Evolutionary conservation across 2,888 invertebrate species (phyloP).

Genomic region (Ornithoptera priamus): DNA sequence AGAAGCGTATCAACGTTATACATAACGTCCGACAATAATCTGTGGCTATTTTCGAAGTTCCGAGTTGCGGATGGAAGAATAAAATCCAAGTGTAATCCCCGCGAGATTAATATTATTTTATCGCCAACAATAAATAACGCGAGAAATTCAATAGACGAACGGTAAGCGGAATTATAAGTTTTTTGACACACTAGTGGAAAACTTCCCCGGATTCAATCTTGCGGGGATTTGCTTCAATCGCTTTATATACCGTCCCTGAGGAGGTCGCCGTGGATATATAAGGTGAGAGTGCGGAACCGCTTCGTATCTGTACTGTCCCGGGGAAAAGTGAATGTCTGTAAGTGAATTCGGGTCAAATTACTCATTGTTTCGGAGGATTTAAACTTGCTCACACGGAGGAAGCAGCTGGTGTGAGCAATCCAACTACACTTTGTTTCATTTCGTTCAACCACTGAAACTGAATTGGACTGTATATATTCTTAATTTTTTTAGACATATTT

Average conservation of each 20-base stretch:
- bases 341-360: slow-evolving; percentile 28
- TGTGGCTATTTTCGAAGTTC: slow-evolving; percentile 67
- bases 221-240: slow-evolving; percentile 63
- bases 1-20: slow-evolving; percentile 52
- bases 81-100: slow-evolving; percentile 74
- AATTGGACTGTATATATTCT: background rate
- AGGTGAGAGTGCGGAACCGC: slow-evolving; percentile 33
- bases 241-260: slow-evolving; percentile 49
- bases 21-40: slow-evolving; percentile 53
- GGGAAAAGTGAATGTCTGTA: slow-evolving; percentile 24
- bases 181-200: slow-evolving; percentile 72
- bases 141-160: slow-evolving; percentile 72
- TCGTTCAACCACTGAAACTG: background rate
- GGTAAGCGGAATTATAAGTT: slow-evolving; percentile 71
- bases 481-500: background rate
- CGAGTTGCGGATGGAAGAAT: slow-evolving; percentile 68
- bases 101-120: slow-evolving; percentile 80
- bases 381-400: slow-evolving; percentile 14
- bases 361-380: slow-evolving; percentile 22
- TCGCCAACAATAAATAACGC: slow-evolving; percentile 77
- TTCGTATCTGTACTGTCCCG: slow-evolving; percentile 31
- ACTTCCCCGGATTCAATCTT: slow-evolving; percentile 73
- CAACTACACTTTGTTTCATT: background rate
- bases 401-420: slow-evolving; percentile 17
- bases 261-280: slow-evolving; percentile 36